Base-by-base conservation (phyloP, 1,140 invertebrate genomes). In the Caerostris extrusa region DNA sequence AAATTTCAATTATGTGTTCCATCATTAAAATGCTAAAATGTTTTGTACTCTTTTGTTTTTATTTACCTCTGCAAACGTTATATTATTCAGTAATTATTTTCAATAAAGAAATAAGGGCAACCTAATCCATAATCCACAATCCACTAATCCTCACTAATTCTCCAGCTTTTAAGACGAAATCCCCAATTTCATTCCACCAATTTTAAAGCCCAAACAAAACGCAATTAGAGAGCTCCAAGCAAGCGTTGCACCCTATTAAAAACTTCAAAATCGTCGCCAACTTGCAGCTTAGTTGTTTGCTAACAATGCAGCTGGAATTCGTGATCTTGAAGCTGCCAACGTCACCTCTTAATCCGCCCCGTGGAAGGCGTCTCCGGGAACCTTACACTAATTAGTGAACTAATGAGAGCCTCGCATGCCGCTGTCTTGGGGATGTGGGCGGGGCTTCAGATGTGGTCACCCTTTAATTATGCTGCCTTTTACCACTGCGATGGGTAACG, bases 381-480 rank as follows among this genome's bases (percentile, higher is more conserved):
- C 57, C 58, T 91, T 85, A 2, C 61, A 64, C 91, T 93, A 93
- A 93, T 93, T 93, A 87, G 91, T 34, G 91, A 17, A 64, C 82
- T 93, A 93, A 93, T 93, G 91, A 61, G 83, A 87, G 61, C 60
- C 91, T 87, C 83, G 91, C 91, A 93, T 71, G 91, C 91, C 67
- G 50, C 56, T 83, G 67, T 81, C 58, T 57, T n/a, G 55, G 53
- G 17, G 19, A 7, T 34, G 55, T 19, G 91, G 83, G 83, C 55
- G 58, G 82, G 82, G 67, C 91, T 83, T 83, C 50, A 34, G 83
- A 64, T 19, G 61, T 93, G 64, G 85, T 82, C 83, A 93, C 56
- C 83, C 91, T 93, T 93, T 93, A 87, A 93, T 93, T 86, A 93
- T 64, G 67, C 34, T 64, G 82, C 58, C 53, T 93, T 53, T 67